Conservation (phyloP, 2,797 vertebrate species). For the Anguilla anguilla region DNA sequence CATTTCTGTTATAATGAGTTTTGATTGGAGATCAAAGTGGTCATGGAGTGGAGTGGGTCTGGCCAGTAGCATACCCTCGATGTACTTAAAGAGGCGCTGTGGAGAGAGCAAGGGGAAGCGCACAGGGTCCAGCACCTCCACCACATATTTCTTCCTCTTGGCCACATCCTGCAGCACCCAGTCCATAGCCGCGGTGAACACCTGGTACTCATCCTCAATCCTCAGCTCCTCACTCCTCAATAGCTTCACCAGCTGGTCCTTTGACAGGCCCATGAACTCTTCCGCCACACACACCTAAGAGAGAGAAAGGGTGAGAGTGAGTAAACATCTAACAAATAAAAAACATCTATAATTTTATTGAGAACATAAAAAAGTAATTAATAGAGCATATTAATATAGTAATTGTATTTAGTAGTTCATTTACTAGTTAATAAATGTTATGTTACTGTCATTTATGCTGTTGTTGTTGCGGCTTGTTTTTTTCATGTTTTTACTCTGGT, state of each 20-base stretch:
- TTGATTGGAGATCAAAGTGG: neutral
- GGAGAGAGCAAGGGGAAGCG: constrained; percentile 91
- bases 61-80: constrained; percentile 80
- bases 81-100: constrained; percentile 92
- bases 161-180: constrained; percentile 90
- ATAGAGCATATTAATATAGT: too few relatives aligned
- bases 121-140: constrained; percentile 91
- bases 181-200: constrained; percentile 91
- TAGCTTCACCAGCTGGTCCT: constrained; percentile 88
- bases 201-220: constrained; percentile 97
- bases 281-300: constrained; percentile 77
- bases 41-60: neutral
- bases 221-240: constrained; percentile 92
- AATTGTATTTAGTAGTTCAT: too few relatives aligned
- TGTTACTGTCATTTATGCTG: too few relatives aligned
- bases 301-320: neutral
- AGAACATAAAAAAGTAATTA: too few relatives aligned
- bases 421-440: too few relatives aligned
- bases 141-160: constrained; percentile 86
- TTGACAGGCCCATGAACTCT: constrained; percentile 86
- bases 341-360: too few relatives aligned
- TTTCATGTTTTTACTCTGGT: too few relatives aligned
- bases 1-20: neutral
- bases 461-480: too few relatives aligned
- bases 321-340: neutral